Evolutionary conservation across 2,888 invertebrate genomes (phyloP), one percentile per base, ranked within the genome.

Genomic region (Callyntrura sp.): DNA sequence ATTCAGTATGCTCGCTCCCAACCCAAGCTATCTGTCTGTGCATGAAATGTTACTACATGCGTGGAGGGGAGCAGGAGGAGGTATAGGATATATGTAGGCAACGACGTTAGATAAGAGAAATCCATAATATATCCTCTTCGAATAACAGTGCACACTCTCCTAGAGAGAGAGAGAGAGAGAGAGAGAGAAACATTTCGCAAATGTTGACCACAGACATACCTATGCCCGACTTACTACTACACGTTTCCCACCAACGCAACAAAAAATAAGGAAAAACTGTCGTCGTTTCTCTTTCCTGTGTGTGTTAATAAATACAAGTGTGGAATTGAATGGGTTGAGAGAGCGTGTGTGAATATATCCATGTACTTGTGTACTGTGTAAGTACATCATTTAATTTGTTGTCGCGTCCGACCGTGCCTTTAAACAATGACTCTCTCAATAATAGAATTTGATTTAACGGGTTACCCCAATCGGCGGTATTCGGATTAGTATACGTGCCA

Each of bases 11-110:
- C 51, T 35, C 1, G n/a, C n/a, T n/a, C n/a, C n/a, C n/a, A n/a
- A n/a, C 6, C n/a, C 9, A 14, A n/a, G 62, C 11, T 45, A n/a
- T 11, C n/a, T 8, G 11, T 28, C 35, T 14, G 35, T 25, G 14
- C 35, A 35, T 60, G 60, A 8, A 60, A 11, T 83, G 83, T 45
- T n/a, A 68, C 23, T 23, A 55, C n/a, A 55, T 25, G 17, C 3
- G 14, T 62, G 23, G 43, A n/a, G 70, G 60, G 70, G 70, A 70
- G 60, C 45, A 76, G 60, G 35, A 51, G 55, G 73, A 57, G 35
- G 35, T 35, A 35, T 35, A 35, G 35, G 35, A 35, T 35, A 35
- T 35, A 6, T 68, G 25, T 23, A 65, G 11, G 17, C 9, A 25
- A 62, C 20, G 11, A 65, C 2, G 6, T 35, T 35, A 35, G 35